Evolutionary conservation across 1,140 invertebrate species (phyloP).

Genomic region (Macrostomum lignano): DNA sequence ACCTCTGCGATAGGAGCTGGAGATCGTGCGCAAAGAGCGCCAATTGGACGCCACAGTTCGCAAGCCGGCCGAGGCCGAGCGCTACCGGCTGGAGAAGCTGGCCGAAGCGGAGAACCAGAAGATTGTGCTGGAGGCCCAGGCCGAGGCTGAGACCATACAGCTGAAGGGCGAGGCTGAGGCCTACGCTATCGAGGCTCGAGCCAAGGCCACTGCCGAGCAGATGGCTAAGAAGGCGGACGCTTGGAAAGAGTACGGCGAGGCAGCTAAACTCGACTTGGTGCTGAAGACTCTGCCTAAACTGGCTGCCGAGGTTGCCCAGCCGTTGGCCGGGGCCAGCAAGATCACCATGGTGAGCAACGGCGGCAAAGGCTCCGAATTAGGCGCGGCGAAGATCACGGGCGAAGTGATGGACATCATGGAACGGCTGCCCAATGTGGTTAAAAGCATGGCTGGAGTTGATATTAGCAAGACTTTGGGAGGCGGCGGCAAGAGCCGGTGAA

Average conservation of each 20-base stretch:
- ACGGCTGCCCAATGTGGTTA: slow-evolving; percentile 58
- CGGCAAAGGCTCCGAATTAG: slow-evolving; percentile 46
- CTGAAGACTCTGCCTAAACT: slow-evolving; percentile 59
- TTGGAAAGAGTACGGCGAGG: slow-evolving; percentile 57
- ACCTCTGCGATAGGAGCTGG: no score
- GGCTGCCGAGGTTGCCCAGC: slow-evolving; percentile 73
- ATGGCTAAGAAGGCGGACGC: slow-evolving; percentile 85
- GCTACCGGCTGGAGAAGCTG: slow-evolving; percentile 61
- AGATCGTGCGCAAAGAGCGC: slow-evolving; percentile 21
- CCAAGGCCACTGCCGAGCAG: slow-evolving; percentile 72
- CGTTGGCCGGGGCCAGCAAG: slow-evolving; percentile 62
- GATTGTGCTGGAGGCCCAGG: slow-evolving; percentile 58
- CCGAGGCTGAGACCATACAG: slow-evolving; percentile 58
- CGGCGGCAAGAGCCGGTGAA: no score
- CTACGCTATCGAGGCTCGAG: slow-evolving; percentile 64
- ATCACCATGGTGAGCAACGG: slow-evolving; percentile 75
- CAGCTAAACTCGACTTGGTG: slow-evolving; percentile 87
- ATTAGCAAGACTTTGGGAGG: no score
- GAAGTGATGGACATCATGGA: slow-evolving; percentile 70
- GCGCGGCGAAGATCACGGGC: slow-evolving; percentile 63
- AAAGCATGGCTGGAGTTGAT: slow-evolving; percentile 63
- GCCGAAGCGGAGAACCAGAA: slow-evolving; percentile 48
- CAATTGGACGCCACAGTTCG: slow-evolving; percentile 63
- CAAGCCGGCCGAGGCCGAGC: slow-evolving; percentile 70
- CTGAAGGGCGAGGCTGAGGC: slow-evolving; percentile 59